These are phyloP conservation scores for Tribolium castaneum DNA, from an alignment of 1,140 invertebrate genomes.

Conservation along the genomic window DNA sequence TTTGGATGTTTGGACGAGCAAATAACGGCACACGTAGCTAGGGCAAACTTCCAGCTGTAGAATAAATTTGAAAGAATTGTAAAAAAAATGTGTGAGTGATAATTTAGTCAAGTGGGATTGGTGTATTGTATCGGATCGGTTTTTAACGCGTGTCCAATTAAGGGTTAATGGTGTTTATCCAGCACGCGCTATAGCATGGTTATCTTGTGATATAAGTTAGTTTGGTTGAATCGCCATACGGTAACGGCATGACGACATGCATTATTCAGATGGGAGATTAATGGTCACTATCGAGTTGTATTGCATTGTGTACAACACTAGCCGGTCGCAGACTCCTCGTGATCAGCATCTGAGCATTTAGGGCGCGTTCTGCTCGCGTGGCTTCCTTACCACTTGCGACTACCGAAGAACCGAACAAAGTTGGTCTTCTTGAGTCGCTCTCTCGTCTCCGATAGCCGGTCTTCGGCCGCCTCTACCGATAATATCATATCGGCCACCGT, in stretches of 20 bases:
- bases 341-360: slow-evolving; percentile 45
- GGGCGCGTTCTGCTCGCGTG: slow-evolving; percentile 46
- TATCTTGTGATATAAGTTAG: slow-evolving; percentile 45
- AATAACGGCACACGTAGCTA: too few relatives aligned
- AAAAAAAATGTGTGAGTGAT: not conserved
- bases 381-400: slow-evolving; percentile 18
- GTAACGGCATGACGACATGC: slow-evolving; percentile 48
- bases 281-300: slow-evolving; percentile 50
- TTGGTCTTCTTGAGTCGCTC: not conserved
- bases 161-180: slow-evolving; percentile 47
- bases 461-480: slow-evolving; percentile 50
- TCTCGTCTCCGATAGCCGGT: slow-evolving; percentile 37
- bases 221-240: slow-evolving; percentile 45
- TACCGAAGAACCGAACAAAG: not conserved
- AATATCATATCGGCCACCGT: slow-evolving; percentile 61
- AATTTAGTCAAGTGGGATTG: slow-evolving; percentile 36
- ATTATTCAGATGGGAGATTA: slow-evolving; percentile 53
- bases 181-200: slow-evolving; percentile 43
- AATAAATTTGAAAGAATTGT: not conserved
- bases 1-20: not conserved
- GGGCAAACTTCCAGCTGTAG: too few relatives aligned
- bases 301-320: slow-evolving; percentile 48
- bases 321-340: slow-evolving; percentile 43
- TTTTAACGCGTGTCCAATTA: slow-evolving; percentile 43
- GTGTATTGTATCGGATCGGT: slow-evolving; percentile 1